Evolutionary conservation across 1,140 invertebrate species (phyloP), one percentile per base, ranked within the genome.

Genomic region (Drosophila nebulosa): DNA sequence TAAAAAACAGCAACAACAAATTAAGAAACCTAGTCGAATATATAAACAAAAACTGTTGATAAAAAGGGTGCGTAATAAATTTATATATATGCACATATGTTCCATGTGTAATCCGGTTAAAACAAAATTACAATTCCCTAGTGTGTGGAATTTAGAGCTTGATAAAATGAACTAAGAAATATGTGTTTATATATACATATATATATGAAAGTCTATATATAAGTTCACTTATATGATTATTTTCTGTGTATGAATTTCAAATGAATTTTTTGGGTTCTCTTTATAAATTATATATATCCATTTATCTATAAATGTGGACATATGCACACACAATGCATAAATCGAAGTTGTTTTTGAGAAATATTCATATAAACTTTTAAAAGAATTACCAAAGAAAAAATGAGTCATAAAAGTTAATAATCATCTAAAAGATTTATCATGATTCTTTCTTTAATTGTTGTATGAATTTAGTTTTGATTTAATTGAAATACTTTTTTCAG

Each of bases 31-130:
- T 65, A 61, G 63, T 74, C 62, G 32, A 46, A 52, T 69, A 46
- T 65, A 59, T 72, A 39, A 62, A 30, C 39, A 65, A 53, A 53
- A 67, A 66, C 61, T 52, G 18, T 39, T 72, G 14, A 55, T 61
- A 59, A 46, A 46, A 56, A 61, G 60, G 81, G 80, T 85, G 80
- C 78, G 80, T 85, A 36, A 71, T 62, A 56, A 51, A 27, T 39
- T 46, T 60, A 51, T 51, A 7, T 35, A 16, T 24, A 21, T 58
- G 51, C 32, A 18, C 57, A 42, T 39, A 39, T 64, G 27, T 57
- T 61, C 35, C 16, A n/a, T 74, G 55, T 63, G 76, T 46, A 65
- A 80, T 61, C 36, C 63, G 64, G 65, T 80, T 79, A 42, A 61
- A 74, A 1, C 22, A 32, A 53, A 50, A 22, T 36, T 52, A 27